A percentile compares a stretch with the other conserved stretches of the same genome.
These are phyloP conservation scores for Oophaga pumilio DNA, from an alignment of 2,113 vertebrate species.

Conservation along the genomic window DNA sequence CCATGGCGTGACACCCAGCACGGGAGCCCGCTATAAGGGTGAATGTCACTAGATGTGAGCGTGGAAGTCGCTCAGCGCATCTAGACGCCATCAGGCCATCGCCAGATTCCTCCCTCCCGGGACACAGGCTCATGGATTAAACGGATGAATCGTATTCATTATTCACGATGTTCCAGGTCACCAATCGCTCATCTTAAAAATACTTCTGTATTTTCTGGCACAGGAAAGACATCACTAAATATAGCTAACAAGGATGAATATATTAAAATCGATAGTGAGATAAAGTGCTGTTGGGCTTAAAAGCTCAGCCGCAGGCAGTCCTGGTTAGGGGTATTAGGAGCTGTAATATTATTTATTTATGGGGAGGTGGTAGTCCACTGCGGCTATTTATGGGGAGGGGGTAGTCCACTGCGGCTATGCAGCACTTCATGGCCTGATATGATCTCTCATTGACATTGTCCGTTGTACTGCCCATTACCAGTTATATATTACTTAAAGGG, in stretches of 20 bases:
- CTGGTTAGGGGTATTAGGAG: background rate
- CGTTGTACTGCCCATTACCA: no score
- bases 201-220: slow-evolving; percentile 22
- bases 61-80: background rate
- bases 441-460: background rate
- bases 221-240: background rate
- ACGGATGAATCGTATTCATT: slow-evolving; percentile 9
- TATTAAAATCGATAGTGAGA: slow-evolving; percentile 31
- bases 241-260: slow-evolving; percentile 8
- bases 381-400: background rate
- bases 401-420: no score
- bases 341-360: background rate
- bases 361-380: background rate
- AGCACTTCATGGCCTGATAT: background rate
- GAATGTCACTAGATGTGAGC: background rate
- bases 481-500: no score
- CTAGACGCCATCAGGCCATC: background rate
- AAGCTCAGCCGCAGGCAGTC: background rate
- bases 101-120: background rate
- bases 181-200: slow-evolving; percentile 13
- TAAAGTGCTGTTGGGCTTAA: background rate
- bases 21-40: background rate
- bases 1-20: background rate
- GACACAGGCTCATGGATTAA: background rate
- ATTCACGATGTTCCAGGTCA: slow-evolving; percentile 18